Conservation (phyloP, 2,113 vertebrate genomes). For the Sterna hirundo region DNA sequence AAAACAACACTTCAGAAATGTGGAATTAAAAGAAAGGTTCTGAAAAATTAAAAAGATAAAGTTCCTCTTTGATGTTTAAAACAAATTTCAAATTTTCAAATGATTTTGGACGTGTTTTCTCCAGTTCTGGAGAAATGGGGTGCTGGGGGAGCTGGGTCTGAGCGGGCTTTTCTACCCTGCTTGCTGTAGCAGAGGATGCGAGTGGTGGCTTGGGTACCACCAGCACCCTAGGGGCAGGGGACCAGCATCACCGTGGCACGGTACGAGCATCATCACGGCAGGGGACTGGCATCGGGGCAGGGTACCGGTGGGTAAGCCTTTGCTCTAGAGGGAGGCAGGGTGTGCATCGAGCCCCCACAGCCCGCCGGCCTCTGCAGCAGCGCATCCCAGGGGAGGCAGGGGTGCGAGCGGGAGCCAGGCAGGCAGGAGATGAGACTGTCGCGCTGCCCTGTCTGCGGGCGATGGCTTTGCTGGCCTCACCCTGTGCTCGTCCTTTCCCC, state of each 20-base stretch:
- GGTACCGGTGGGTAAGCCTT: neutral
- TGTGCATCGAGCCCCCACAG: rapidly evolving
- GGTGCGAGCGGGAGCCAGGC: neutral
- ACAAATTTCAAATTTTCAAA: neutral
- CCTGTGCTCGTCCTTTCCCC: neutral
- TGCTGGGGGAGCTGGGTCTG: neutral
- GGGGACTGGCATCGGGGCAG: too few species aligned
- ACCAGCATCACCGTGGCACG: too few species aligned
- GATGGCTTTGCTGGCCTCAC: neutral
- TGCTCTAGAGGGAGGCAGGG: neutral
- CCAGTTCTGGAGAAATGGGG: neutral
- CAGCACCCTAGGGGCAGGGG: neutral
- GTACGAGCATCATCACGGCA: too few species aligned
- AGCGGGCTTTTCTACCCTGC: neutral
- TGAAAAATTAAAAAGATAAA: slow-evolving; percentile 52
- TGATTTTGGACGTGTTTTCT: neutral
- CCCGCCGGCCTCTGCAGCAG: neutral
- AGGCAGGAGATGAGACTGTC: neutral
- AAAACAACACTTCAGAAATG: slow-evolving; percentile 29
- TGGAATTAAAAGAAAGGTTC: slow-evolving; percentile 24
- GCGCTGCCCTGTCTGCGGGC: rapidly evolving
- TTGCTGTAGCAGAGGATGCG: neutral
- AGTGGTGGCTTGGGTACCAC: neutral
- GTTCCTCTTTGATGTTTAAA: neutral
- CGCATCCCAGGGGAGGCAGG: neutral